These are phyloP conservation scores for Platichthys stellatus DNA, from an alignment of 2,113 vertebrate genomes.

Conservation along the genomic window DNA sequence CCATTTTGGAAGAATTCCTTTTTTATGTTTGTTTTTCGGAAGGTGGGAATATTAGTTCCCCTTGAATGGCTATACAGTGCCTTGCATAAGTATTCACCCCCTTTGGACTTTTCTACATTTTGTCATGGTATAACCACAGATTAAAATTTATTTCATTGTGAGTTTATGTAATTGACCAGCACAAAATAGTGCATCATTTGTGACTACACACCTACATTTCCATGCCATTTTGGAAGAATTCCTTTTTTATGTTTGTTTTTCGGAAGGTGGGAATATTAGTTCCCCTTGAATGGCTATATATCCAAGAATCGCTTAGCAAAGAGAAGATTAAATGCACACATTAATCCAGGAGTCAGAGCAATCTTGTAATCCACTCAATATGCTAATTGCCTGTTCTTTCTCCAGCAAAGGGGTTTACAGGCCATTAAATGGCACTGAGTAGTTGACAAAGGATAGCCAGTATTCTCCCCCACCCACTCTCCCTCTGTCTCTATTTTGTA, in stretches of 20 bases:
- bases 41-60: constrained; percentile 60
- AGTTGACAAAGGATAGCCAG: constrained; percentile 79
- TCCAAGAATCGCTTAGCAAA: constrained; percentile 76
- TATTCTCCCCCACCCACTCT: constrained; percentile 52
- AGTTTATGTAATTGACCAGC: too few species aligned
- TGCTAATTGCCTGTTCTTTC: constrained; percentile 83
- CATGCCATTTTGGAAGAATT: constrained; percentile 22
- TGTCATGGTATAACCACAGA: too few species aligned
- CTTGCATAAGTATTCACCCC: too few species aligned
- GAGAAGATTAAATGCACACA: constrained; percentile 83
- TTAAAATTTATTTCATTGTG: too few species aligned
- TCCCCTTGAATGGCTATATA: constrained; percentile 64
- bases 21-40: constrained; percentile 40
- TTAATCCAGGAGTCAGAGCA: constrained; percentile 82
- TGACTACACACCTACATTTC: background rate
- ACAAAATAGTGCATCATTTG: too few species aligned
- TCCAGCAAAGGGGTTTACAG: constrained; percentile 76
- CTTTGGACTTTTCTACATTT: too few species aligned
- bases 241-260: constrained; percentile 33
- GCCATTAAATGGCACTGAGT: constrained; percentile 81
- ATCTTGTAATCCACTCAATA: constrained; percentile 83
- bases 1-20: constrained; percentile 19
- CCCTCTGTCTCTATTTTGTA: constrained; percentile 57
- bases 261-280: constrained; percentile 56
- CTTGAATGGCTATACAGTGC: too few species aligned